These are phyloP conservation scores for Peromyscus eremicus DNA, from an alignment of 2,797 vertebrate species.

Conservation along the genomic window DNA sequence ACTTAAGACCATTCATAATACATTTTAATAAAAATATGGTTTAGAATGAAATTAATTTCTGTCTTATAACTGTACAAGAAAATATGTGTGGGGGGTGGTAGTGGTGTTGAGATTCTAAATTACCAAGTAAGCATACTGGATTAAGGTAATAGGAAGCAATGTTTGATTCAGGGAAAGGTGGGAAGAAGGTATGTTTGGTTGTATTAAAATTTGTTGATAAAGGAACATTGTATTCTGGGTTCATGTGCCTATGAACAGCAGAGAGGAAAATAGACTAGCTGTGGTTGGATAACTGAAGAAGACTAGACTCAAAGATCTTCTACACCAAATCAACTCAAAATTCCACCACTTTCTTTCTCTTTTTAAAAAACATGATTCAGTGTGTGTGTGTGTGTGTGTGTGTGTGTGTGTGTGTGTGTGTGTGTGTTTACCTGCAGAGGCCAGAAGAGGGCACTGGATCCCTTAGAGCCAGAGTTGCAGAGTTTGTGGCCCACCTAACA, in stretches of 20 bases:
- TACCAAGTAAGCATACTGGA: neutral
- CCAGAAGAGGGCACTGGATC: neutral
- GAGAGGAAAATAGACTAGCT: neutral
- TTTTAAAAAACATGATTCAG: neutral
- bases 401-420: neutral
- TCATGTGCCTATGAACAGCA: neutral
- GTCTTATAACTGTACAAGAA: conserved; percentile 11
- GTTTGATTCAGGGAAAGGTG: neutral
- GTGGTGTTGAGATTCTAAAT: conserved; percentile 19
- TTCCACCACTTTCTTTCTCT: neutral
- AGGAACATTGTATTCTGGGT: neutral
- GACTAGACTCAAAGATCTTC: neutral
- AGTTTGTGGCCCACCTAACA: neutral
- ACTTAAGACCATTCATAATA: neutral
- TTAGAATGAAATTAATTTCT: neutral
- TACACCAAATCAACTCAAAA: neutral
- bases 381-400: neutral
- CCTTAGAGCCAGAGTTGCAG: neutral
- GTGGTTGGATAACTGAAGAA: neutral
- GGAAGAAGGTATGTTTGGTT: conserved; percentile 13
- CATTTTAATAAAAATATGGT: conserved; percentile 12
- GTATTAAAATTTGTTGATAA: conserved; percentile 21
- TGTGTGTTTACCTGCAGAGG: neutral
- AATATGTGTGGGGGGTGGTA: neutral
- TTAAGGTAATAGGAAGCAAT: conserved; percentile 38